Evolutionary conservation across 1,140 invertebrate species (phyloP), one percentile per base, ranked within the genome.

Genomic region (Brachionus paranguensis): DNA sequence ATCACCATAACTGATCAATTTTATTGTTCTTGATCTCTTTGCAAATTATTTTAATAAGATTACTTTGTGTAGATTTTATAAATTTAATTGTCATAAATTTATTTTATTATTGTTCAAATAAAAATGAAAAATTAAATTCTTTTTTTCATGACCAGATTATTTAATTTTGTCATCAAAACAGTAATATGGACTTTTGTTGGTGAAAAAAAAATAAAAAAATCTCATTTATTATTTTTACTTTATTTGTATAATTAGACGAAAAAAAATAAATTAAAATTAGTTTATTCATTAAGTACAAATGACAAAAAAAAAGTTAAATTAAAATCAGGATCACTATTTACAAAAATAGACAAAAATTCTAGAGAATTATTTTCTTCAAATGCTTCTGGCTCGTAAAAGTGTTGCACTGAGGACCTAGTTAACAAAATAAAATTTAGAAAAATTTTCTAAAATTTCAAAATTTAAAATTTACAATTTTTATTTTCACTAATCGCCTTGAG

Each of bases 351-450:
- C 7, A 41, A 24, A 72, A 72, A 17, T n/a, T 43, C 43, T 17
- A 72, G n/a, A 72, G 37, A n/a, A 72, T 72, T 41, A 72, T 72
- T 72, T 72, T 72, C 41, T 72, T 72, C 10, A 72, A 43, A 72
- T 72, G 68, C 14, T 72, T 72, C 17, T 37, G 68, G 10, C 14
- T n/a, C 11, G 68, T 43, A 7, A 41, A 11, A 11, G 68, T 47
- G 43, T 43, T 20, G 41, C 68, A 72, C 17, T 72, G 68, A 7
- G 68, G 68, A 17, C 68, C 68, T 72, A 37, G 33, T 12, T 37
- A 27, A 14, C 4, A 17, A 72, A 20, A 17, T 8, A 45, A 17
- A 72, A 37, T n/a, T 17, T 8, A 12, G 12, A 43, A n/a, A 17
- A 43, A 72, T 3, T 72, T 14, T n/a, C 17, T 17, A 43, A 45